These are phyloP conservation scores for Puffinus mauretanicus DNA, from an alignment of 2,113 vertebrate species.

Conservation along the genomic window DNA sequence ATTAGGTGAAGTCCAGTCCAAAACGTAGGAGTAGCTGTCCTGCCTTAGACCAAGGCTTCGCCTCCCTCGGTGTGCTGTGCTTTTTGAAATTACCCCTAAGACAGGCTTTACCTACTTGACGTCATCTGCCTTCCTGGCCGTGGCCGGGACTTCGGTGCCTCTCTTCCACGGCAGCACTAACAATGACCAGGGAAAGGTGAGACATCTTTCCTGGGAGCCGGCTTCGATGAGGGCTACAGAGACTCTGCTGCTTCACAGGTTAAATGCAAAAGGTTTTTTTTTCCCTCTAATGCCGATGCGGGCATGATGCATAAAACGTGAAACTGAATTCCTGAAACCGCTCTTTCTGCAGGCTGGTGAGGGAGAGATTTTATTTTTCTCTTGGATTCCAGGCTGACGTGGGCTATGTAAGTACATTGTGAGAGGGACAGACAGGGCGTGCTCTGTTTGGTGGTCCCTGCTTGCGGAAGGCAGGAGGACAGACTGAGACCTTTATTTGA, in stretches of 20 bases:
- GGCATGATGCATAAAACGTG: neutral
- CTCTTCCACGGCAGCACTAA: too few relatives aligned
- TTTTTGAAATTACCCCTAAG: neutral
- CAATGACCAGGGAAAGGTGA: neutral
- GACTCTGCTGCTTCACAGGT: neutral
- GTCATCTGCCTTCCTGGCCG: neutral
- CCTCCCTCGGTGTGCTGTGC: too few relatives aligned
- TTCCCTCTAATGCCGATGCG: neutral
- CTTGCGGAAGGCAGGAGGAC: neutral
- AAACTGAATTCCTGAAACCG: rapidly evolving
- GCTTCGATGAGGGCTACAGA: rapidly evolving
- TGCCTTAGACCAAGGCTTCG: neutral
- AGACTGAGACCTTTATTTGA: neutral
- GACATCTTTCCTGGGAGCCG: neutral
- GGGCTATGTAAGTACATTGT: rapidly evolving
- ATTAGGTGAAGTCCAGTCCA: neutral
- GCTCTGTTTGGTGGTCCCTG: neutral
- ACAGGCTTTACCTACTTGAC: neutral
- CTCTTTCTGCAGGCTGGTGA: neutral
- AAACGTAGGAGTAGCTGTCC: neutral
- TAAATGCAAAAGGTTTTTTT: too few relatives aligned
- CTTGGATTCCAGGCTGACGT: neutral
- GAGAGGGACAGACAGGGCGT: neutral
- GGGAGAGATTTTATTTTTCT: neutral
- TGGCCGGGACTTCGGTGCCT: neutral